phyloP scores from a whole-genome alignment of 2,797 vertebrate genomes.

The Anisognathus igniventris region DNA sequence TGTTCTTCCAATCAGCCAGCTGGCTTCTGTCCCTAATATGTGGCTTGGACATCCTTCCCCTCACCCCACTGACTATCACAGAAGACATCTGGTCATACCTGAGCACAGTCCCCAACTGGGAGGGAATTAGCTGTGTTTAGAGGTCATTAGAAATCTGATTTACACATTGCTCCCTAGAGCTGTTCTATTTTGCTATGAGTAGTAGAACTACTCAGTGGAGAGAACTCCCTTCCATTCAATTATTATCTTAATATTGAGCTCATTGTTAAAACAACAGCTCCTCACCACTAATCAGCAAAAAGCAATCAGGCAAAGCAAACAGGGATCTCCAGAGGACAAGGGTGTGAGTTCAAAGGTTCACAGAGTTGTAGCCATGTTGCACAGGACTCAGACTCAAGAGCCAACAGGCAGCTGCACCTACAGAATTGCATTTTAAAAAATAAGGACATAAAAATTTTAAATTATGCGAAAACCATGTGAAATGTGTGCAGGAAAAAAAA shows the following conservation, averaged over 20 bases:
- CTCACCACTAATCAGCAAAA: not conserved
- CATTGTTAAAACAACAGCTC: not conserved
- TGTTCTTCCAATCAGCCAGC: not conserved
- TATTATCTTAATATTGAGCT: not conserved
- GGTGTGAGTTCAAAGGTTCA: not conserved
- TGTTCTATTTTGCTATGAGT: not conserved
- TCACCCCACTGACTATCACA: not conserved
- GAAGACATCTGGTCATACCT: not conserved
- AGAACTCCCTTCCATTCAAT: not conserved
- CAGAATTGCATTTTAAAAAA: not conserved
- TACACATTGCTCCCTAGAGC: not conserved
- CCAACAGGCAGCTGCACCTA: not conserved
- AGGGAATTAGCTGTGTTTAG: not conserved
- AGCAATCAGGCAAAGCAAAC: not conserved
- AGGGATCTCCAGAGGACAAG: not conserved
- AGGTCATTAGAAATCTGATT: not conserved
- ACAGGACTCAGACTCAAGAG: not conserved
- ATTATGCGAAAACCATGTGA: not conserved
- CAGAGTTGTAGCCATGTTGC: not conserved
- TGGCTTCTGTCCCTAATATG: not conserved
- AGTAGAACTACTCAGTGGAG: not conserved
- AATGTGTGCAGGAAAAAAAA: not conserved
- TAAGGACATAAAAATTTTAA: not conserved
- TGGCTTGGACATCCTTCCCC: not conserved
- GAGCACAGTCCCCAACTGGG: accelerated